phyloP scores from a whole-genome alignment of 2,797 vertebrate genomes.

The Arvicola amphibius region DNA sequence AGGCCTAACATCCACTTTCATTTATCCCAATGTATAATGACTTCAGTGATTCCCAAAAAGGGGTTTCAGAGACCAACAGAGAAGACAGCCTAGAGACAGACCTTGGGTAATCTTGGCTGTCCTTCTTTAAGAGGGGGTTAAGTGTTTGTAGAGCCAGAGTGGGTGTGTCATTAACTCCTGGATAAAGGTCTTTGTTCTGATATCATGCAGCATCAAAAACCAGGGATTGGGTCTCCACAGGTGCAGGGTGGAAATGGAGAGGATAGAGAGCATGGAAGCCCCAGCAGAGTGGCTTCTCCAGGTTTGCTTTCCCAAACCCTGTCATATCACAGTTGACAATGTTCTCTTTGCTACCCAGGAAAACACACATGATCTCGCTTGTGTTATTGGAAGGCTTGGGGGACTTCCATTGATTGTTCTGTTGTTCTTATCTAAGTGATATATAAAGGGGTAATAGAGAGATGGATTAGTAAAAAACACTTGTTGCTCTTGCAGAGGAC shows the following conservation, averaged over 20 bases:
- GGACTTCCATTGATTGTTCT: not conserved
- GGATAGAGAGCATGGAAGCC: not conserved
- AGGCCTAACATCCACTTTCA: not conserved
- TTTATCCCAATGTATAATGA: not conserved
- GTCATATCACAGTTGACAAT: not conserved
- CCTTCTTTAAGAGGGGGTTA: not conserved
- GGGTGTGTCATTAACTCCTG: not conserved
- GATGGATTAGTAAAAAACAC: not conserved
- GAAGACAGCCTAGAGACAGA: not conserved
- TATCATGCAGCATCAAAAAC: not conserved
- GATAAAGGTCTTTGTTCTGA: not conserved
- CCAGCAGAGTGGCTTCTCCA: not conserved
- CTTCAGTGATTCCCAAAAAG: not conserved
- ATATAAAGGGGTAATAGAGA: not conserved
- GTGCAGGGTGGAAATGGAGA: not conserved
- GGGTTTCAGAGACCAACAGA: not conserved
- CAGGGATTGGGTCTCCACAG: not conserved
- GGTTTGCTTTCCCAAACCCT: not conserved
- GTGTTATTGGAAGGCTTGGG: not conserved
- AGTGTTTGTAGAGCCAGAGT: not conserved
- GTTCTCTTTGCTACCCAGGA: not conserved
- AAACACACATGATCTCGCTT: not conserved
- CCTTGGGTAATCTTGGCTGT: not conserved
- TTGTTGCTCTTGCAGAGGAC: not conserved
- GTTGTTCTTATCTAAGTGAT: not conserved